A percentile compares a stretch with the other conserved stretches of the same genome.
Evolutionary conservation across 2,888 invertebrate species (phyloP).

Genomic region (Drosophila leonis): DNA sequence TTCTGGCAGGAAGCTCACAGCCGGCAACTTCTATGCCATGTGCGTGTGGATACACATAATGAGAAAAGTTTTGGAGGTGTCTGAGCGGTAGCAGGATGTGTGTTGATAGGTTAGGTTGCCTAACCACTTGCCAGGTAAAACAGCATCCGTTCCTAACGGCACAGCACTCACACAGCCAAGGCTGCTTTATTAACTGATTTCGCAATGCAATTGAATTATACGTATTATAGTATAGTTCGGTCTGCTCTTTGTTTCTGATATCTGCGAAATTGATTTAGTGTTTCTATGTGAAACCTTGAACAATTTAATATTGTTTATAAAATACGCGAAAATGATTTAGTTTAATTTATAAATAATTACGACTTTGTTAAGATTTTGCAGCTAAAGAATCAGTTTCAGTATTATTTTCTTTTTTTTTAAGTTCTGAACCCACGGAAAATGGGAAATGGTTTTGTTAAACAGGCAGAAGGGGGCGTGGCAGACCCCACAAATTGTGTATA

Average conservation of each 20-base stretch:
- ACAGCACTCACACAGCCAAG: neutral
- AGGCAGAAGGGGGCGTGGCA: no score
- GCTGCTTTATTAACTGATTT: slow-evolving; percentile 11
- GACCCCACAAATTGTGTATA: no score
- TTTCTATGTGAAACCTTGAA: neutral
- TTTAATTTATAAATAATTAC: no score
- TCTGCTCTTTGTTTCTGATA: neutral
- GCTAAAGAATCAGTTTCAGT: no score
- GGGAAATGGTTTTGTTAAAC: no score
- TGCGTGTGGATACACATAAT: slow-evolving; percentile 51
- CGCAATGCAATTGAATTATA: slow-evolving; percentile 8
- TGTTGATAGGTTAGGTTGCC: slow-evolving; percentile 22
- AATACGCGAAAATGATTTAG: no score
- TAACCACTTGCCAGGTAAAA: slow-evolving; percentile 16
- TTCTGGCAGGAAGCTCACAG: slow-evolving; percentile 48
- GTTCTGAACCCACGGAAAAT: no score
- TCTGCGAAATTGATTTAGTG: neutral
- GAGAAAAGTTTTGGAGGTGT: slow-evolving; percentile 70
- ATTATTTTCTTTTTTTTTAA: no score
- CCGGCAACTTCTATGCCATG: slow-evolving; percentile 25
- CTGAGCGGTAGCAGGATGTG: slow-evolving; percentile 32
- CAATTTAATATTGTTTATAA: no score
- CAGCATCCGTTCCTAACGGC: slow-evolving; percentile 10
- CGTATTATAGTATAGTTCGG: neutral
- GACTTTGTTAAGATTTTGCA: no score